These are phyloP conservation scores for Ellobius talpinus DNA, from an alignment of 2,113 vertebrate genomes.

Conservation along the genomic window DNA sequence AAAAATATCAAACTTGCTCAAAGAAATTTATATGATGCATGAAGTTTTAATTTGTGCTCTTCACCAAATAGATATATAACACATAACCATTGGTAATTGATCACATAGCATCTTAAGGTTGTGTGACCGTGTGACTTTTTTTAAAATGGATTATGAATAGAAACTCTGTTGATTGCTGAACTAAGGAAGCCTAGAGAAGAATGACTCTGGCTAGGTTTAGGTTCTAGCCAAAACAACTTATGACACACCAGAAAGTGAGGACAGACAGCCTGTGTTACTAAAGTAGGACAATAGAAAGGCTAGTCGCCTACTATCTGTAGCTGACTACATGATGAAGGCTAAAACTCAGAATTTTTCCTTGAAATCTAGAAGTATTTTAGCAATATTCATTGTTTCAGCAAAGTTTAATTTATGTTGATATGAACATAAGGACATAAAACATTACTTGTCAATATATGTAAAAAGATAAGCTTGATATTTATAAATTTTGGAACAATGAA, in stretches of 20 bases:
- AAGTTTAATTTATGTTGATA: background rate
- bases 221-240: background rate
- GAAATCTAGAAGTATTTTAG: background rate
- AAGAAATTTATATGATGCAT: background rate
- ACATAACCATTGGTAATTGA: background rate
- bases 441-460: background rate
- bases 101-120: background rate
- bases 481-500: background rate
- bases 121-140: background rate
- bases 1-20: background rate
- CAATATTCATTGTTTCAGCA: background rate
- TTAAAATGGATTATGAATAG: background rate
- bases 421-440: rapidly evolving
- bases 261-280: background rate
- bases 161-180: background rate
- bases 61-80: background rate
- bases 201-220: background rate
- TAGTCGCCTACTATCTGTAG: rapidly evolving
- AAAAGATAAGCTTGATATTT: background rate
- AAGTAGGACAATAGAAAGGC: too few species aligned
- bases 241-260: background rate
- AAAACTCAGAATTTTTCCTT: background rate
- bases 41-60: background rate
- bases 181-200: background rate
- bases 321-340: background rate